Base-by-base conservation (phyloP, 2,113 vertebrate genomes). In the Pollimyrus isidori region DNA sequence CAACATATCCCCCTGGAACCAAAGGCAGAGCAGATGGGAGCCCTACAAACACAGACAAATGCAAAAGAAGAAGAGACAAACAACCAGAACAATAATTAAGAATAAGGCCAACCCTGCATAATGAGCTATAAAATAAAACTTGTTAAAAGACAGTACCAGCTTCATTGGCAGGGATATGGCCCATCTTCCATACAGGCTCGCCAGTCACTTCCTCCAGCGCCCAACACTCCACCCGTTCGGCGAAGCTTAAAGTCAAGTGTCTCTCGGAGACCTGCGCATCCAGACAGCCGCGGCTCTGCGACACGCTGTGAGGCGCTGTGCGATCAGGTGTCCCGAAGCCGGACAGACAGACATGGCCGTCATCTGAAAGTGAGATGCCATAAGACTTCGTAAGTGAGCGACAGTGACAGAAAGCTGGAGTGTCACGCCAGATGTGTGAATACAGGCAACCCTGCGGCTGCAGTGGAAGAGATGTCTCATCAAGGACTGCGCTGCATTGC, bases 1-100 rank as follows among this genome's bases (percentile, higher is more conserved):
- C 90, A 76, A 97, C 91, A 88, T 97, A 97, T 13, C 97, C 97
- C 0, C 93, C 95, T 52, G 96, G 94, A 48, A 97, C 95, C 93
- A 98, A 91, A 0, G 98, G 98, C 76, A 98, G 95, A 21, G 65
- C 88, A 17, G 90, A 39, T 53, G 73, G 7, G 4, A 82, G 7
- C 11, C 45, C 95, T 95, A 88, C 13, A 89, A 26, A 84, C 23
- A 83, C 35, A 69, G 58, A 17, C n/a, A 50, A 35, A 49, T 7
- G 7, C 3, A 89, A 73, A 87, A 87, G 23, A 87, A 87, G 23
- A 87, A 73, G 23, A 76, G 21, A 35, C 65, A 88, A n/a, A 48
- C 65, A 46, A 52, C 49, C 10, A 10, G 46, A 35, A 53, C 13
- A 50, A 7, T 23, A 3, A 82, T 23, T 80, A 26, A 19, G 7